phyloP scores from a whole-genome alignment of 1,140 invertebrate genomes.

The Patella vulgata region DNA sequence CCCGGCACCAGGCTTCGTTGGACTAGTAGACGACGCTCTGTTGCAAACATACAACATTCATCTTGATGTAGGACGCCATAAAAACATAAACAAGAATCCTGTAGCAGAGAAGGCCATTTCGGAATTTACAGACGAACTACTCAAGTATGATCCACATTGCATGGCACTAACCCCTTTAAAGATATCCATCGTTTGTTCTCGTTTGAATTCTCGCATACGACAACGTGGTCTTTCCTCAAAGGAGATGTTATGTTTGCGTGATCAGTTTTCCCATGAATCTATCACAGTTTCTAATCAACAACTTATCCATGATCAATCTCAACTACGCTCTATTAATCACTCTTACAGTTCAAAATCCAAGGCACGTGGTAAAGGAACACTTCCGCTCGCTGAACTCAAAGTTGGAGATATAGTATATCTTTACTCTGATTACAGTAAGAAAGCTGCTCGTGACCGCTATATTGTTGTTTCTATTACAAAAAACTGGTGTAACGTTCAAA shows the following conservation, averaged over 20 bases:
- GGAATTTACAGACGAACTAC: slow-evolving; percentile 18
- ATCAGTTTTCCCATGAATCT: slow-evolving; percentile 15
- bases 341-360: too few species aligned
- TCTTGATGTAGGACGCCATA: slow-evolving; percentile 16
- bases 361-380: too few species aligned
- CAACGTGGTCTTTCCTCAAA: slow-evolving; percentile 8
- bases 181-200: slow-evolving; percentile 13
- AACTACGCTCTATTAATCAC: too few species aligned
- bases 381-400: too few species aligned
- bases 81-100: slow-evolving; percentile 32
- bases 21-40: slow-evolving; percentile 13
- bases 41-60: not conserved
- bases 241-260: slow-evolving; percentile 15
- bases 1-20: slow-evolving; percentile 18
- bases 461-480: too few species aligned
- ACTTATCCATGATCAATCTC: slow-evolving; percentile 8
- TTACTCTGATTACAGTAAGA: too few species aligned
- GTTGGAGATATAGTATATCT: too few species aligned
- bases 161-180: not conserved
- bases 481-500: too few species aligned
- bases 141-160: slow-evolving; percentile 7
- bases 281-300: slow-evolving; percentile 7
- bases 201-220: slow-evolving; percentile 16
- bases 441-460: too few species aligned
- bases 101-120: slow-evolving; percentile 20